phyloP scores from a whole-genome alignment of 2,113 vertebrate genomes.

The Paraplagusia blochii region DNA sequence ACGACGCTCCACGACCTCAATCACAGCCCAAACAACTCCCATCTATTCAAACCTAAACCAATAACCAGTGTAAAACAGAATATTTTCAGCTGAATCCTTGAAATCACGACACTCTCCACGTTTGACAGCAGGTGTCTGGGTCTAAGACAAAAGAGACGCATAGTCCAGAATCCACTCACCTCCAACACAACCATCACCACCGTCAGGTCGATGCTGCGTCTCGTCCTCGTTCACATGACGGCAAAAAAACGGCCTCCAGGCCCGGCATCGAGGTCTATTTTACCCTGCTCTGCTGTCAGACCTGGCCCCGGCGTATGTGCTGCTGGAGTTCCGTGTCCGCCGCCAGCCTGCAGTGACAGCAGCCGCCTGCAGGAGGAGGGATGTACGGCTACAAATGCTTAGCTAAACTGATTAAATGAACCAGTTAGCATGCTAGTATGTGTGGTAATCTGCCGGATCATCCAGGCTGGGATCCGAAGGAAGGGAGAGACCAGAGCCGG shows the following conservation, averaged over 20 bases:
- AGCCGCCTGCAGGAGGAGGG: slow-evolving; percentile 18
- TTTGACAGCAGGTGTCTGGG: slow-evolving; percentile 29
- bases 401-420: background rate
- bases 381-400: background rate
- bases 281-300: background rate
- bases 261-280: slow-evolving; percentile 18
- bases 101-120: background rate
- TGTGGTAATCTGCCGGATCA: background rate
- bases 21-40: background rate
- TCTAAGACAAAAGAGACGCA: slow-evolving; percentile 34
- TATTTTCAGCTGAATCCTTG: background rate
- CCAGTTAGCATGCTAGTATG: slow-evolving; percentile 11
- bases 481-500: slow-evolving; percentile 11
- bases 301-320: background rate
- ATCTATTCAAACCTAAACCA: too few species aligned
- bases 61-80: too few species aligned
- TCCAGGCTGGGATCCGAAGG: slow-evolving; percentile 5
- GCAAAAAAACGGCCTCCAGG: slow-evolving; percentile 1
- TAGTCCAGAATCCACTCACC: background rate
- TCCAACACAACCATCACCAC: slow-evolving; percentile 53
- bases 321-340: slow-evolving; percentile 3
- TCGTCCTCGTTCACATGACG: slow-evolving; percentile 29
- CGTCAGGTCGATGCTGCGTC: slow-evolving; percentile 27
- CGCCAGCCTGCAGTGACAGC: slow-evolving; percentile 20
- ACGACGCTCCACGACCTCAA: slow-evolving; percentile 19